These are phyloP conservation scores for Sapayoa aenigma DNA, from an alignment of 2,113 vertebrate genomes.

Conservation along the genomic window DNA sequence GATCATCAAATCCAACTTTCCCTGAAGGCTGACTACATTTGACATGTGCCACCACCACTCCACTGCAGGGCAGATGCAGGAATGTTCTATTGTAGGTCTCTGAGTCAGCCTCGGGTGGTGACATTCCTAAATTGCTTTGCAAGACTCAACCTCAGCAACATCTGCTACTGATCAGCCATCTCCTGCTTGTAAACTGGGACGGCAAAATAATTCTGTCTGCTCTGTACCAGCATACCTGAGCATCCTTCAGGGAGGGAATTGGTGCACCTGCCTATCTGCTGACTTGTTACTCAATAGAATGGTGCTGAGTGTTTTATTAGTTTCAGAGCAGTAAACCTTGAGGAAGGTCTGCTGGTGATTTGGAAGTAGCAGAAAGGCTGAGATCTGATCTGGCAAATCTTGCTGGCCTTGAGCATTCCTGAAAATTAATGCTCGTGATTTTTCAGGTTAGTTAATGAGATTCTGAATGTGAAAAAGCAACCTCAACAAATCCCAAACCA, in stretches of 20 bases:
- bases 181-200: background rate
- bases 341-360: background rate
- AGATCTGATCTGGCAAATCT: background rate
- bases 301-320: background rate
- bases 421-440: background rate
- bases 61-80: background rate
- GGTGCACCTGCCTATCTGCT: background rate
- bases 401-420: background rate
- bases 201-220: background rate
- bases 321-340: background rate
- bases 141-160: background rate
- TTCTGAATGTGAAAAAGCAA: background rate
- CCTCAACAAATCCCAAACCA: background rate
- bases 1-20: background rate
- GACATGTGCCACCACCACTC: background rate
- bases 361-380: background rate
- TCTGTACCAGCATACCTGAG: background rate
- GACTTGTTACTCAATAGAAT: background rate
- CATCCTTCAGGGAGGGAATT: background rate
- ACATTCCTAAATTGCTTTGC: background rate
- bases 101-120: background rate
- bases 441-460: background rate
- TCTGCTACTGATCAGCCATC: background rate
- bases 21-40: background rate
- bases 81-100: background rate